Percentiles rank a stretch among this genome's conserved stretches.
These are phyloP conservation scores for Dicyrtomina minuta DNA, from an alignment of 2,888 invertebrate species.

Conservation along the genomic window DNA sequence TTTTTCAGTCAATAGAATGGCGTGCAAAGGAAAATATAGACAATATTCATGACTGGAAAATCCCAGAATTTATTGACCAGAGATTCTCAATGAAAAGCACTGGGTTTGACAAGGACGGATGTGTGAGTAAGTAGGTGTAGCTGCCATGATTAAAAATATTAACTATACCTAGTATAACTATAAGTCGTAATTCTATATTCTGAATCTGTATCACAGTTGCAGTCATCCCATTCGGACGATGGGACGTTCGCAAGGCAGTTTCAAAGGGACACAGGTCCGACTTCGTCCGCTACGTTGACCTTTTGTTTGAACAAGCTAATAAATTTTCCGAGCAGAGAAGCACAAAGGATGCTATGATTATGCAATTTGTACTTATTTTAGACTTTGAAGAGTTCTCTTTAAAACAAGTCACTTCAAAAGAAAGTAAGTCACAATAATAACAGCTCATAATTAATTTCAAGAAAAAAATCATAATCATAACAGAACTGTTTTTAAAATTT, in stretches of 20 bases:
- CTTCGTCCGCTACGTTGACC: constrained; percentile 25
- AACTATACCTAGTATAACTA: too few species aligned
- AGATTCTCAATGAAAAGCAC: constrained; percentile 39
- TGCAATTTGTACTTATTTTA: constrained; percentile 9
- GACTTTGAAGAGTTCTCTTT: constrained; percentile 22
- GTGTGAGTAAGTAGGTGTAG: constrained; percentile 34
- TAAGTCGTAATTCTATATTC: too few species aligned
- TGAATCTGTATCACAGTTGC: background rate
- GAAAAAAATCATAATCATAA: too few species aligned
- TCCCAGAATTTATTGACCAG: constrained; percentile 33
- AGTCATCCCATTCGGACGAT: constrained; percentile 24
- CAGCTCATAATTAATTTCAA: too few species aligned
- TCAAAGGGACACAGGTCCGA: constrained; percentile 12
- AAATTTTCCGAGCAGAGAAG: constrained; percentile 10
- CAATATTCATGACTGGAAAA: constrained; percentile 36
- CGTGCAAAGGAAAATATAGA: constrained; percentile 39
- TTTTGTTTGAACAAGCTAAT: constrained; percentile 18
- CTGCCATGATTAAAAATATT: too few species aligned
- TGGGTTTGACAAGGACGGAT: constrained; percentile 47
- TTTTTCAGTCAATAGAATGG: constrained; percentile 37
- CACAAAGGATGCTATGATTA: background rate
- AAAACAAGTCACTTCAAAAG: background rate
- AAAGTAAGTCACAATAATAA: too few species aligned
- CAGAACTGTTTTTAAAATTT: too few species aligned
- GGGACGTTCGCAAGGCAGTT: constrained; percentile 30